Evolutionary conservation across 2,113 vertebrate species (phyloP), one percentile per base, ranked within the genome.

Genomic region (Apteryx mantelli): DNA sequence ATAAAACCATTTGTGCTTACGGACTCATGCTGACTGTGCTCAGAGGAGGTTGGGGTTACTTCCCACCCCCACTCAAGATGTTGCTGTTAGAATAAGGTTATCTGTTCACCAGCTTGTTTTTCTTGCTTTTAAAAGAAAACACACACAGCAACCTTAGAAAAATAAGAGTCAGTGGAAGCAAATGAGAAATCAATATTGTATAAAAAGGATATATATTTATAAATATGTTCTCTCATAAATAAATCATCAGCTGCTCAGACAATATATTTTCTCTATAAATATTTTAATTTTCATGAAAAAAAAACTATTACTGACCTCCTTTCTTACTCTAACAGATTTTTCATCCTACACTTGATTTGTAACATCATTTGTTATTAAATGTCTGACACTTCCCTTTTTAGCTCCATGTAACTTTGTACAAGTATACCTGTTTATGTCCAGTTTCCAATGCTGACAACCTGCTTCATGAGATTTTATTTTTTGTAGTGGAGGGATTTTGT

Each of bases 1-100:
- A 76, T 84, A 86, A 95, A 94, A 91, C 88, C 93, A 91, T 95
- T 96, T 96, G 76, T 94, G 83, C 73, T 96, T 76, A 55, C 38
- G 88, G 79, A 32, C 8, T 32, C 76, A 46, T 92, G 86, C 90
- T 95, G 85, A 81, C 60, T 86, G 5, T 64, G 79, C 46, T 80
- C 48, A 83, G 88, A 93, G 46, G 34, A 94, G 75, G 11, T 20
- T 83, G 55, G 24, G 30, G 22, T 83, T 94, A 16, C 24, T 90
- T 89, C 36, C 61, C 53, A 68, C 70, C 53, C 70, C 70, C 70
- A 70, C 15, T 79, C 77, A 91, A 88, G 64, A 63, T 88, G 74
- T 65, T 92, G 71, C 2, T 80, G 5, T 84, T 79, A 74, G 21
- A 85, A 91, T 46, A 85, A 82, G 26, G 6, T 74, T 88, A 38